phyloP scores from a whole-genome alignment of 2,797 vertebrate species.

The Chaetophractus vellerosus region DNA sequence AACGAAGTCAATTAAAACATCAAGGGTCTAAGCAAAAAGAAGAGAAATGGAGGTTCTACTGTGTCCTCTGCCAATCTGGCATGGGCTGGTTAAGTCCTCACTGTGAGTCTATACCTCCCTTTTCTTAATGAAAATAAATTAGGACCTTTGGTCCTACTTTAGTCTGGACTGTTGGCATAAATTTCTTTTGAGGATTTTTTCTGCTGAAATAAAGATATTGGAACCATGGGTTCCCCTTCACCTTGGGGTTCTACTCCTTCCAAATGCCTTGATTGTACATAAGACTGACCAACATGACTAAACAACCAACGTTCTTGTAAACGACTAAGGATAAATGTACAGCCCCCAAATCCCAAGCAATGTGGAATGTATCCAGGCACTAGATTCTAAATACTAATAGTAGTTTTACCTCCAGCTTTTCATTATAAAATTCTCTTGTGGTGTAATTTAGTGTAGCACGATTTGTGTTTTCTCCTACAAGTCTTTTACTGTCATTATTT shows the following conservation, averaged over 20 bases:
- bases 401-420: slow-evolving; percentile 94
- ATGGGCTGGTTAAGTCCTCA: background rate
- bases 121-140: background rate
- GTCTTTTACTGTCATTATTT: slow-evolving; percentile 92
- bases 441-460: slow-evolving; percentile 94
- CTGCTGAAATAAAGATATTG: background rate
- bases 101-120: background rate
- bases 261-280: background rate
- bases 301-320: background rate
- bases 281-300: slow-evolving; percentile 26
- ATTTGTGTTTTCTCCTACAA: slow-evolving; percentile 93
- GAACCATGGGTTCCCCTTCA: background rate
- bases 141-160: background rate
- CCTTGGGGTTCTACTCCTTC: background rate
- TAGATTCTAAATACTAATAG: background rate
- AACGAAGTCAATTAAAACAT: background rate
- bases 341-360: background rate
- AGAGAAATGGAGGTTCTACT: background rate
- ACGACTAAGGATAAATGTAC: background rate
- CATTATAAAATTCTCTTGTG: slow-evolving; percentile 92
- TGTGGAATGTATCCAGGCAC: background rate
- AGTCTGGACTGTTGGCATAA: background rate
- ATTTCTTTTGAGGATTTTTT: background rate
- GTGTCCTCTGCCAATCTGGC: too few relatives aligned
- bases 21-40: background rate